Conservation (phyloP, 2,113 vertebrate species). For the Hiodon alosoides region DNA sequence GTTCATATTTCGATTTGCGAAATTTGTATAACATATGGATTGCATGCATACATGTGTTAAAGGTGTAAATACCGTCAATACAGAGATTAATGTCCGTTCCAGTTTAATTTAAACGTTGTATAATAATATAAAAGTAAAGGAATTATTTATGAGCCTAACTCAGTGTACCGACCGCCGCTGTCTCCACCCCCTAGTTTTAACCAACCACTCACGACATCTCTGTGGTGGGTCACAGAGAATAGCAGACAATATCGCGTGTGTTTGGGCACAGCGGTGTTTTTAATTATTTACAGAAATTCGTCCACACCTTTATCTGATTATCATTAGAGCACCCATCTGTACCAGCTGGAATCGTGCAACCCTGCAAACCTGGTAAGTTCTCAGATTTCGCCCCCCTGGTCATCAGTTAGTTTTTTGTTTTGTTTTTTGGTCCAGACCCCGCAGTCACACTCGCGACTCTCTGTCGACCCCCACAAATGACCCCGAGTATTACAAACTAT, state of each 20-base stretch:
- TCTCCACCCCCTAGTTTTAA: constrained; percentile 40
- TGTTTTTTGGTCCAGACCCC: neutral
- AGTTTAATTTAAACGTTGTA: constrained; percentile 17
- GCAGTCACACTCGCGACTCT: neutral
- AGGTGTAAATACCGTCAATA: neutral
- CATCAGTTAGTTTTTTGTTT: neutral
- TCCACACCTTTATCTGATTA: constrained; percentile 45
- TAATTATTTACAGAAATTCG: constrained; percentile 60
- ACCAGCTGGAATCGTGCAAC: constrained; percentile 38
- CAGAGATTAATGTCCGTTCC: neutral
- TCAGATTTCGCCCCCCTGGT: constrained; percentile 5
- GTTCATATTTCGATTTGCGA: too few species aligned
- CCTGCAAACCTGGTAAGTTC: constrained; percentile 24
- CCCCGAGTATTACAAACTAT: too few species aligned
- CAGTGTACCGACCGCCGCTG: constrained; percentile 37
- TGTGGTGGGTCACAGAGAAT: constrained; percentile 39
- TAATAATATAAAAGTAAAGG: constrained; percentile 22
- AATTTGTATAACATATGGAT: neutral
- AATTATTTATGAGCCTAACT: constrained; percentile 58
- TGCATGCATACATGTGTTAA: neutral
- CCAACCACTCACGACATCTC: constrained; percentile 48
- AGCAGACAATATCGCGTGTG: constrained; percentile 51
- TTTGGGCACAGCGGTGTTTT: constrained; percentile 39
- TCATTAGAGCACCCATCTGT: constrained; percentile 46
- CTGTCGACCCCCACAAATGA: neutral